These are phyloP conservation scores for Andrena chrysosceles DNA, from an alignment of 2,888 invertebrate species.

Conservation along the genomic window DNA sequence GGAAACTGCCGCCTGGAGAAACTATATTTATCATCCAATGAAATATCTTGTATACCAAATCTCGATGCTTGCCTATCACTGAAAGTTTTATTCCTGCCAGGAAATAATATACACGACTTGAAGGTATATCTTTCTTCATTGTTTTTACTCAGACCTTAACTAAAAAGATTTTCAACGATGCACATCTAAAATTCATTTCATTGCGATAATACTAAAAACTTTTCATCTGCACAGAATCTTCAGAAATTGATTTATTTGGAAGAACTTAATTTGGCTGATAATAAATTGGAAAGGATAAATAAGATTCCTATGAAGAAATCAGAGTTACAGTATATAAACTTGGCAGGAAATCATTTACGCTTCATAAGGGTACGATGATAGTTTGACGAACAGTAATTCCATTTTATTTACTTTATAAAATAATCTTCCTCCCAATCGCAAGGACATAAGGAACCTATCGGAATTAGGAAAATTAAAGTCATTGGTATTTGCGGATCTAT, in stretches of 20 bases:
- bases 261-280: slow-evolving; percentile 71
- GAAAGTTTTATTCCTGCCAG: slow-evolving; percentile 63
- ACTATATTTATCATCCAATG: slow-evolving; percentile 72
- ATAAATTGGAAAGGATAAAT: slow-evolving; percentile 60
- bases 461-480: slow-evolving; percentile 59
- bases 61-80: slow-evolving; percentile 51
- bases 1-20: slow-evolving; percentile 60
- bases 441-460: slow-evolving; percentile 66
- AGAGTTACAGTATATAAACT: slow-evolving; percentile 61
- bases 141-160: background rate
- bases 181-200: background rate
- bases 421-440: background rate
- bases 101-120: slow-evolving; percentile 63
- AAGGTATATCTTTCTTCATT: slow-evolving; percentile 45
- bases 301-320: slow-evolving; percentile 56
- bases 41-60: slow-evolving; percentile 64
- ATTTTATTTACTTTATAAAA: background rate
- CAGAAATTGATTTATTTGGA: slow-evolving; percentile 46
- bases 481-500: slow-evolving; percentile 66
- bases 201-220: background rate
- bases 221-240: slow-evolving; percentile 58
- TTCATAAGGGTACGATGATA: slow-evolving; percentile 58
- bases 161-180: background rate
- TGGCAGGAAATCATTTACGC: slow-evolving; percentile 69
- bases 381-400: background rate